These are phyloP conservation scores for Neosilurus mollespiculum DNA, from an alignment of 2,797 vertebrate species.

Conservation along the genomic window DNA sequence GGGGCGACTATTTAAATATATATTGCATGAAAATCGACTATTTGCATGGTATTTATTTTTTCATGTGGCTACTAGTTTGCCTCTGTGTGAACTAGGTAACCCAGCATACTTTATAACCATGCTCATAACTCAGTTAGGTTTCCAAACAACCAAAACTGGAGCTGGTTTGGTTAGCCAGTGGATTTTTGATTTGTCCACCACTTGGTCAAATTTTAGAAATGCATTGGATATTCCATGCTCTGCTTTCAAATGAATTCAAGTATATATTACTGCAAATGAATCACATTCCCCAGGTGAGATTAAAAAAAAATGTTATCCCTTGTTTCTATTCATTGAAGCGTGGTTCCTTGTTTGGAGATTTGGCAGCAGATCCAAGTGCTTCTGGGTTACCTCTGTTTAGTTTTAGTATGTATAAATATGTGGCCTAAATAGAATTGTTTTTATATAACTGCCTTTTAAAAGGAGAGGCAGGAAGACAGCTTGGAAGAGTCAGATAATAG, in stretches of 20 bases:
- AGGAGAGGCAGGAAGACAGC: neutral
- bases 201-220: neutral
- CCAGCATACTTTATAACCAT: no score
- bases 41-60: no score
- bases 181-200: neutral
- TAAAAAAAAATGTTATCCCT: neutral
- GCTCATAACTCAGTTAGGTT: neutral
- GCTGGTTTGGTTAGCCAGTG: neutral
- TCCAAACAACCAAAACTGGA: neutral
- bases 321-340: neutral
- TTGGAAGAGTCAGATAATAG: constrained; percentile 25
- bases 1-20: no score
- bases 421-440: constrained; percentile 16
- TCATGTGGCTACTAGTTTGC: no score
- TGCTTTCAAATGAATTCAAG: neutral
- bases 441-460: neutral
- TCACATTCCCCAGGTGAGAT: neutral
- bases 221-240: neutral
- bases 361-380: neutral
- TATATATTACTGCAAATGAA: neutral
- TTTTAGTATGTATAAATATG: constrained; percentile 11
- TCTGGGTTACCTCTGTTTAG: constrained; percentile 10
- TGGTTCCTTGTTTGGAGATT: neutral
- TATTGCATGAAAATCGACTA: no score
- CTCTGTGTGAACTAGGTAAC: no score